Base-by-base conservation (phyloP, 2,797 vertebrate species). In the Catostomus latipinnis region DNA sequence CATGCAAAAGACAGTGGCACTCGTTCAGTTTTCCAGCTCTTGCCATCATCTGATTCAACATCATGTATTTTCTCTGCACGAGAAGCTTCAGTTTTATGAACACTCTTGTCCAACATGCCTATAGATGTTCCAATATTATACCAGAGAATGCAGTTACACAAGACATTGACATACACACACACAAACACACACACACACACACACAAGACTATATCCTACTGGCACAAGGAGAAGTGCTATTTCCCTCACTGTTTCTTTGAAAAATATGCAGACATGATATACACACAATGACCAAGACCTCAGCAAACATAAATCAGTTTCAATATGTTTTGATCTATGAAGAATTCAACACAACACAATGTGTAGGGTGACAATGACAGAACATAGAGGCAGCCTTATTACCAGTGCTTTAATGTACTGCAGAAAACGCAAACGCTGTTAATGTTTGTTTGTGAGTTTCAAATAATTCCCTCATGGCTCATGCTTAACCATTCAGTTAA, bases 161-260 rank as follows among this genome's bases (percentile, higher is more conserved):
- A 56, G 13, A 14, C 18, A 34, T 34, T 34, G 10, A 61, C 56
- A 58, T n/a, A n/a, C 71, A 74, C 68, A 71, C 67, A 57, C 66
- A 71, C 63, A 74, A 62, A 57, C 65, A 62, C 61, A 58, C 71
- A 74, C 68, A 71, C 67, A 57, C 66, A 71, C 63, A 74, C 71
- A 57, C 65, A 62, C 61, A 57, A 60, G 13, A 49, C 53, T 5
- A 68, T n/a, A 45, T 57, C 48, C 60, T 10, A 46, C 54, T 72
- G 60, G 57, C n/a, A 65, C 46, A 9, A 52, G 43, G 56, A 67
- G 56, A 68, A 50, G 45, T n/a, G 46, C 18, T 22, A 72, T 80
- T 18, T 60, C 46, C 45, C 16, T 16, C 54, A 63, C 22, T 43
- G n/a, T 14, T 58, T 34, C 43, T 57, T 46, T 52, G 52, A 68